phyloP scores from a whole-genome alignment of 2,797 vertebrate species.

The Salmo trutta region DNA sequence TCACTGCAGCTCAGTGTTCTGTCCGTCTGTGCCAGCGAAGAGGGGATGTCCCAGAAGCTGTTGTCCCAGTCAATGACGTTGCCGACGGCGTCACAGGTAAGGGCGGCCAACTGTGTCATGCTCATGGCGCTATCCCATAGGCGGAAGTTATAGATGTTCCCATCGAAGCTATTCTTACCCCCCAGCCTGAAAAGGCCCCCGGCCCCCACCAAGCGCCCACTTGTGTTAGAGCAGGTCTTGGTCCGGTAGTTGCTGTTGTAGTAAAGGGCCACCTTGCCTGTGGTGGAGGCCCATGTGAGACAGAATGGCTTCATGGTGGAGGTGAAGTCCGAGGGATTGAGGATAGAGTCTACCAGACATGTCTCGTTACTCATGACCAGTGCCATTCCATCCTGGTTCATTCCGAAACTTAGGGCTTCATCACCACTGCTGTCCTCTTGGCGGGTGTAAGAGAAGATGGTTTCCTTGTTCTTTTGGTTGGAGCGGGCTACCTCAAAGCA shows the following conservation, averaged over 20 bases:
- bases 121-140: constrained; percentile 88
- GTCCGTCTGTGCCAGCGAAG: constrained; percentile 82
- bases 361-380: constrained; percentile 65
- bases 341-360: constrained; percentile 72
- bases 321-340: constrained; percentile 73
- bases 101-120: constrained; percentile 65
- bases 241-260: constrained; percentile 64
- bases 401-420: constrained; percentile 75
- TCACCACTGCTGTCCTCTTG: not conserved
- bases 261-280: constrained; percentile 67
- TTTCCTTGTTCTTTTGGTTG: constrained; percentile 66
- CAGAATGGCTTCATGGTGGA: constrained; percentile 81
- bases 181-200: constrained; percentile 81
- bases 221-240: constrained; percentile 65
- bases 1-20: constrained; percentile 93
- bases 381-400: constrained; percentile 59
- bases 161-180: constrained; percentile 73
- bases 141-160: constrained; percentile 91
- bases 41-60: constrained; percentile 86
- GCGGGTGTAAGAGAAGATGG: constrained; percentile 81
- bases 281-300: constrained; percentile 75
- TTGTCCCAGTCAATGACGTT: constrained; percentile 94
- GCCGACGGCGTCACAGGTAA: constrained; percentile 84
- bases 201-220: constrained; percentile 60
- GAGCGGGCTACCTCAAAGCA: constrained; percentile 86